A percentile compares a stretch with the other conserved stretches of the same genome.
Conservation (phyloP, 2,888 invertebrate genomes). For the Phyllotreta striolata region DNA sequence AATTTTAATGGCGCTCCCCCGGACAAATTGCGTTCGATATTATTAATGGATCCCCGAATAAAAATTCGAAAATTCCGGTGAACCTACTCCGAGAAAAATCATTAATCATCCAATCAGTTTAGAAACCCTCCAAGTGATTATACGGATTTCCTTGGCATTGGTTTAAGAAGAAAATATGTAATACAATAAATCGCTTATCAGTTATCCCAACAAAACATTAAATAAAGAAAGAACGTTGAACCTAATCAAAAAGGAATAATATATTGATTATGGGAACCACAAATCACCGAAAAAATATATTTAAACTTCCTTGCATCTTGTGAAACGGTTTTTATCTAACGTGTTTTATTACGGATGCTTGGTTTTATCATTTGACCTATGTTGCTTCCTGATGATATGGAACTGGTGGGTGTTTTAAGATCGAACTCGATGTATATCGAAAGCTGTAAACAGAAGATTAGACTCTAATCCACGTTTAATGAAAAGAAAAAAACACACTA, state of each 20-base stretch:
- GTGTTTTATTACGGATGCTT: constrained; percentile 54
- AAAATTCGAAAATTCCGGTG: too few relatives aligned
- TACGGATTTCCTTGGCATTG: too few relatives aligned
- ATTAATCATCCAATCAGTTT: too few relatives aligned
- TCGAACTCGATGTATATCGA: constrained; percentile 30
- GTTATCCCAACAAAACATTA: constrained; percentile 16
- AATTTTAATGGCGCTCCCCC: constrained; percentile 42
- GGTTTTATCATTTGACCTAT: constrained; percentile 53
- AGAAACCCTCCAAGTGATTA: too few relatives aligned
- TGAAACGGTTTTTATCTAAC: constrained; percentile 42
- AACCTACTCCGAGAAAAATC: too few relatives aligned
- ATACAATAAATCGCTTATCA: neutral
- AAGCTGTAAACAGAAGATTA: constrained; percentile 21
- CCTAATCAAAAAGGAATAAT: constrained; percentile 18
- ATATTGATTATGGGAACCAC: constrained; percentile 28
- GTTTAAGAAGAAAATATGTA: too few relatives aligned
- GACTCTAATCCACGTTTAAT: constrained; percentile 1
- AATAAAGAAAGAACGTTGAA: constrained; percentile 29
- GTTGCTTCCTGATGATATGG: constrained; percentile 54
- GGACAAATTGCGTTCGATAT: too few relatives aligned
- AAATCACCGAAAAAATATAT: constrained; percentile 28
- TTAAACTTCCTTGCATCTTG: constrained; percentile 35
- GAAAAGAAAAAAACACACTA: neutral
- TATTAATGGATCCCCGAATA: too few relatives aligned
- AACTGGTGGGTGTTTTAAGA: constrained; percentile 47